A percentile compares a stretch with the other conserved stretches of the same genome.
phyloP scores from a whole-genome alignment of 2,113 vertebrate species.

The Marmota monax region DNA sequence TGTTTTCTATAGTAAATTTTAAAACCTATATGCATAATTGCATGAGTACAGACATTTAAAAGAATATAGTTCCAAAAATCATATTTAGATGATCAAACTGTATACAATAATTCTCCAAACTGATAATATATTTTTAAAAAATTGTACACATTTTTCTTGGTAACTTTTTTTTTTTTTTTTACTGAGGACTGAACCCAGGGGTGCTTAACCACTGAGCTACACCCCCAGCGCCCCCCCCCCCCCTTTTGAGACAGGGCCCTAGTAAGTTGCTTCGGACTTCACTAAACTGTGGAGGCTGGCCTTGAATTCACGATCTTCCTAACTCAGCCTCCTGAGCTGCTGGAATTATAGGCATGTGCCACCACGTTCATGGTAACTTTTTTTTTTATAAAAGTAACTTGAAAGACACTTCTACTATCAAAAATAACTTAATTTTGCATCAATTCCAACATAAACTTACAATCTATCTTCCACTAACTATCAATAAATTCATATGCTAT shows the following conservation, averaged over 20 bases:
- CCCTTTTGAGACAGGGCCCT: not conserved
- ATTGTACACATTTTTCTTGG: not conserved
- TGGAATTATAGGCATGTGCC: not conserved
- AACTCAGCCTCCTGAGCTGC: not conserved
- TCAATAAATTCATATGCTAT: not conserved
- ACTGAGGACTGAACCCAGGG: no score
- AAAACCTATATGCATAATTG: not conserved
- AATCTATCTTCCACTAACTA: not conserved
- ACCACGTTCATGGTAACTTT: not conserved
- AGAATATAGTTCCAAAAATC: not conserved
- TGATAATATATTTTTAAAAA: not conserved
- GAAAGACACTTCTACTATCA: constrained; percentile 34
- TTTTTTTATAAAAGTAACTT: not conserved
- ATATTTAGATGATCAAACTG: not conserved
- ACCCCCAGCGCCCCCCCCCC: no score
- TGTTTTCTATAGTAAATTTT: constrained; percentile 34
- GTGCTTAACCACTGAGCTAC: no score
- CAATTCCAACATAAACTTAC: constrained; percentile 50
- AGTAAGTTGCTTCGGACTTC: not conserved
- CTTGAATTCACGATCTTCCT: not conserved
- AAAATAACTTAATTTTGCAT: constrained; percentile 39
- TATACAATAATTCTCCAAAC: constrained; percentile 37
- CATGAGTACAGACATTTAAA: constrained; percentile 35
- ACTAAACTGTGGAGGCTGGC: not conserved
- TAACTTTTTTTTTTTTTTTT: not conserved